A percentile compares a stretch with the other conserved stretches of the same genome.
These are phyloP conservation scores for Miniopterus natalensis DNA, from an alignment of 2,113 vertebrate genomes.

Conservation along the genomic window DNA sequence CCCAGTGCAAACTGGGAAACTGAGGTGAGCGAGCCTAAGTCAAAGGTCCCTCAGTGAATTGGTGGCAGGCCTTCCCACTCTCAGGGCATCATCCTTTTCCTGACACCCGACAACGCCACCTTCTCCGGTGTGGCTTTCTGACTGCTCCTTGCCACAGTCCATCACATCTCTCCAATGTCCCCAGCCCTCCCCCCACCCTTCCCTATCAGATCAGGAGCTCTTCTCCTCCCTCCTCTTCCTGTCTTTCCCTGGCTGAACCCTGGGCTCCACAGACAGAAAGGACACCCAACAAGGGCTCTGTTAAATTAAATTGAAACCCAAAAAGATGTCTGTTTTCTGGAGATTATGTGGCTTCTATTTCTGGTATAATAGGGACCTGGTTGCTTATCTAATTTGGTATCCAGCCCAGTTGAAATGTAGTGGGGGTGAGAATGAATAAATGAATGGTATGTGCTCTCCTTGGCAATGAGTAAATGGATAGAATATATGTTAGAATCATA, in stretches of 20 bases:
- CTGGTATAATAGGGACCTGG: not conserved
- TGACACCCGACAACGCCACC: not conserved
- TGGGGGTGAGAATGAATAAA: not conserved
- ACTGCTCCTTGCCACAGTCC: not conserved
- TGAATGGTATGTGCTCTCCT: not conserved
- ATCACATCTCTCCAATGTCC: not conserved
- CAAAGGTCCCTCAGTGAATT: not conserved
- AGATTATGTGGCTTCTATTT: not conserved
- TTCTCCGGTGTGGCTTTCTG: not conserved
- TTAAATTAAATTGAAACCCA: conserved; percentile 1
- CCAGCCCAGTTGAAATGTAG: not conserved
- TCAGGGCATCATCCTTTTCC: not conserved
- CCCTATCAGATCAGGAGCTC: not conserved
- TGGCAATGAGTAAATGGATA: not conserved
- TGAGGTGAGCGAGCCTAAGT: not conserved
- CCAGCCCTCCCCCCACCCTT: not conserved
- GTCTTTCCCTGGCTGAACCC: not conserved
- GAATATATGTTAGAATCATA: not conserved
- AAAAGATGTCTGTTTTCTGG: not conserved
- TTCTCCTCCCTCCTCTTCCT: not conserved
- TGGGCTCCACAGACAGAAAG: not conserved
- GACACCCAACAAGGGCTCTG: not conserved
- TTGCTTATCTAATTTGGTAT: not conserved
- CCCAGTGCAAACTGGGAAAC: not conserved
- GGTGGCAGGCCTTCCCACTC: not conserved